Conservation (phyloP, 2,888 invertebrate species). For the Pelosia muscerda region DNA sequence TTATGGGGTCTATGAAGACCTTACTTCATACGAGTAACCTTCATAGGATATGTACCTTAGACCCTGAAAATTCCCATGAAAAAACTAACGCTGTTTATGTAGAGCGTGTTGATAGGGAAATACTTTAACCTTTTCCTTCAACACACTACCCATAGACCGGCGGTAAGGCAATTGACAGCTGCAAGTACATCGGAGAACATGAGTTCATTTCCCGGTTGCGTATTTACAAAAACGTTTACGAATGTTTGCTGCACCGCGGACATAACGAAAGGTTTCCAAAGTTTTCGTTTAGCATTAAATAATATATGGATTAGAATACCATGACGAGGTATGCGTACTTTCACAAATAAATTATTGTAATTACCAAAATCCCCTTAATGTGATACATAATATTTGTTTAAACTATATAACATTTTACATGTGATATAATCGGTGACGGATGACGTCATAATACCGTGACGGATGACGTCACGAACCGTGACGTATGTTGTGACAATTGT, state of each 20-base stretch:
- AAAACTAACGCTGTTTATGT: too few species aligned
- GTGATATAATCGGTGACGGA: neutral
- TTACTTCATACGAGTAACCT: neutral
- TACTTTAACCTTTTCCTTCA: too few species aligned
- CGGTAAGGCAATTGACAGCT: too few species aligned
- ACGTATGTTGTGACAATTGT: slow-evolving; percentile 8
- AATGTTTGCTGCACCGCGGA: too few species aligned
- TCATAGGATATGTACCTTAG: neutral
- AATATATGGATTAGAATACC: neutral
- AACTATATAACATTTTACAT: neutral
- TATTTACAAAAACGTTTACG: too few species aligned
- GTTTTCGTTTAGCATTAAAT: neutral
- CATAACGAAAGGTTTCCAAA: neutral
- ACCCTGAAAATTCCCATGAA: neutral
- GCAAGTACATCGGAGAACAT: too few species aligned
- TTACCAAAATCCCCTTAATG: neutral
- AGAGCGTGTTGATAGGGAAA: too few species aligned
- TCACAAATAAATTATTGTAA: slow-evolving; percentile 6
- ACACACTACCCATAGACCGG: too few species aligned
- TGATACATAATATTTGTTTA: slow-evolving; percentile 8
- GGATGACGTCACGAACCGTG: slow-evolving; percentile 6
- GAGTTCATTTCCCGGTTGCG: too few species aligned
- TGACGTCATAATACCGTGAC: neutral
- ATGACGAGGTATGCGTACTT: slow-evolving; percentile 8
- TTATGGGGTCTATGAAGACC: neutral